These are phyloP conservation scores for Danio albolineatus DNA, from an alignment of 2,797 vertebrate species.

Conservation along the genomic window DNA sequence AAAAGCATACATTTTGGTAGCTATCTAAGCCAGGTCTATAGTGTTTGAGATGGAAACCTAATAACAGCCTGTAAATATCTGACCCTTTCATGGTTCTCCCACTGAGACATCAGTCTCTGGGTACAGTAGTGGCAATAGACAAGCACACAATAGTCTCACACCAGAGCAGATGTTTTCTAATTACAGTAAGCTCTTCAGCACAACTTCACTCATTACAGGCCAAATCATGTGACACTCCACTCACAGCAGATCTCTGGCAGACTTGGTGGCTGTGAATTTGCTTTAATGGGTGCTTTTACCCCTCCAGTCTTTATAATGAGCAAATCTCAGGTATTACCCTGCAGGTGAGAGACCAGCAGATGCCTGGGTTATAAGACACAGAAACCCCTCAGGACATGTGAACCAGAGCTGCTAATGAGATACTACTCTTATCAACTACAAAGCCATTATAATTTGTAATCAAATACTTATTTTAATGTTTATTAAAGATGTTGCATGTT, in stretches of 20 bases:
- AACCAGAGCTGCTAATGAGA: background rate
- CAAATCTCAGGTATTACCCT: background rate
- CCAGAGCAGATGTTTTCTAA: conserved; percentile 46
- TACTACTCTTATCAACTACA: background rate
- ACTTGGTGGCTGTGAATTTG: conserved; percentile 5
- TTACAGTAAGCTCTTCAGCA: conserved; percentile 10
- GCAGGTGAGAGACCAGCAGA: conserved; percentile 9
- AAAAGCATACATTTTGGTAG: no score
- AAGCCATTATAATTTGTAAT: background rate
- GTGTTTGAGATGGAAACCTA: background rate
- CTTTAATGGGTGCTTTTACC: conserved; percentile 9
- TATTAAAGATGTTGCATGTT: background rate
- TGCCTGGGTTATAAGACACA: background rate
- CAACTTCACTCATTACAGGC: conserved; percentile 22
- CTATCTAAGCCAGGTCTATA: background rate
- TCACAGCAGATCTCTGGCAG: conserved; percentile 16
- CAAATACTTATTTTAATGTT: background rate
- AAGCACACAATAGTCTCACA: conserved; percentile 31
- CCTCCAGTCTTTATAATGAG: background rate
- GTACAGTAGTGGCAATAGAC: conserved; percentile 18
- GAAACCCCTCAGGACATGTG: background rate
- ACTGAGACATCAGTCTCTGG: conserved; percentile 9
- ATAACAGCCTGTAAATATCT: background rate
- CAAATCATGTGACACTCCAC: conserved; percentile 16
- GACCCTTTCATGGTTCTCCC: background rate